Base-by-base conservation (phyloP, 2,797 vertebrate genomes). In the Etheostoma nigrum region DNA sequence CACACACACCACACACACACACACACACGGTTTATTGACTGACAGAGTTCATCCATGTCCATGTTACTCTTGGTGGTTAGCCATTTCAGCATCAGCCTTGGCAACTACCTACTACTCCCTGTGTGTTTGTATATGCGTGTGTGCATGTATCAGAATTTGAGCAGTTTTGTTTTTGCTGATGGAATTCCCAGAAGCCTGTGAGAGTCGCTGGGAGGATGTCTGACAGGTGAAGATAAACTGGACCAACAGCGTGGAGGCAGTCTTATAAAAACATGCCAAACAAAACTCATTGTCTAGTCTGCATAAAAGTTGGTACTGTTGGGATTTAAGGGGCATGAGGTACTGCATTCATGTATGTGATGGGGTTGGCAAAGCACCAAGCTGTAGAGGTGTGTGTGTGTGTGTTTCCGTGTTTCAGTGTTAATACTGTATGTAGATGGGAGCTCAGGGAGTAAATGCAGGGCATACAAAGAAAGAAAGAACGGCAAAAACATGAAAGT, bases 141-240 rank as follows among this genome's bases (percentile, higher is more conserved):
- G 65, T 67, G 49, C 54, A 61, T 54, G 16, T 64, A 55, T 57
- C 44, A 49, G 66, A 54, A 73, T 74, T 76, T 70, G 64, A 63
- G 67, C 58, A 74, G 64, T 66, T 78, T 53, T 78, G 79, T 87
- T 57, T 74, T 76, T 79, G 25, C 57, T 74, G 76, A 84, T 80
- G 77, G 54, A 82, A 89, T 81, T 81, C 81, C 81, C 71, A 73
- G 49, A 86, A 82, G 79, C 68, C 62, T 53, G 44, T 62, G 52
- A 84, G 84, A 85, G 53, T 78, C 77, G 84, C 86, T 71, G 68
- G 69, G 57, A 83, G 70, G 78, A 83, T 74, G 67, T 84, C 85
- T 90, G 91, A 87, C 78, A 84, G 80, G 82, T 81, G 68, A 81
- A 90, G 83, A 92, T 88, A 90, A 91, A 89, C 65, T 67, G 73